These are phyloP conservation scores for Phalloptychus januarius DNA, from an alignment of 2,797 vertebrate species.

Conservation along the genomic window DNA sequence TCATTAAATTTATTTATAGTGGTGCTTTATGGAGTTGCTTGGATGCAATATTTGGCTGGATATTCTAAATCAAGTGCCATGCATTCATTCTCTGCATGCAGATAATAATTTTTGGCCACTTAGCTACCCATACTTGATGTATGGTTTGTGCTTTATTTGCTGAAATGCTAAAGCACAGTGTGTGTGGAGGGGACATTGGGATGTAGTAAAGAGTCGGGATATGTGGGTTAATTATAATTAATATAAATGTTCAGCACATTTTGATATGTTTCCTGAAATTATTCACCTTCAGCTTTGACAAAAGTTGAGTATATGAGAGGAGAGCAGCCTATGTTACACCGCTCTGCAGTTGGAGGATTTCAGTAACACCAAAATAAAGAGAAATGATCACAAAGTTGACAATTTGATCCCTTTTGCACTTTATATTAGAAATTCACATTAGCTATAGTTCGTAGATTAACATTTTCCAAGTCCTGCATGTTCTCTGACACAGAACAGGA, in stretches of 20 bases:
- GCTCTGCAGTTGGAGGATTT: background rate
- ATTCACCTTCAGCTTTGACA: background rate
- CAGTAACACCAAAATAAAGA: background rate
- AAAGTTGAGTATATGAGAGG: background rate
- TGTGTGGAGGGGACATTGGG: background rate
- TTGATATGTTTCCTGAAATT: background rate
- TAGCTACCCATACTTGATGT: background rate
- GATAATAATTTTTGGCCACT: background rate
- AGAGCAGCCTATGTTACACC: background rate
- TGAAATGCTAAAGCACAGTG: background rate
- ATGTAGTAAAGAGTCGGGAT: background rate
- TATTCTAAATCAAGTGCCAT: background rate
- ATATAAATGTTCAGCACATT: background rate
- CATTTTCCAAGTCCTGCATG: background rate
- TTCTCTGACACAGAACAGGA: background rate
- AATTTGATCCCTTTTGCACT: background rate
- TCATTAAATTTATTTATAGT: background rate
- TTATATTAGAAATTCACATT: background rate
- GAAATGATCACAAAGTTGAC: background rate
- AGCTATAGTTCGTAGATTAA: background rate
- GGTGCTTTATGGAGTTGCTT: background rate
- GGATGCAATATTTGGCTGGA: background rate
- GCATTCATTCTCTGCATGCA: background rate
- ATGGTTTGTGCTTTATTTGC: background rate
- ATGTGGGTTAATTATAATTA: background rate